A percentile compares a stretch with the other conserved stretches of the same genome.
Conservation (phyloP, 1,140 invertebrate species). For the Dermatophagoides farinae region DNA sequence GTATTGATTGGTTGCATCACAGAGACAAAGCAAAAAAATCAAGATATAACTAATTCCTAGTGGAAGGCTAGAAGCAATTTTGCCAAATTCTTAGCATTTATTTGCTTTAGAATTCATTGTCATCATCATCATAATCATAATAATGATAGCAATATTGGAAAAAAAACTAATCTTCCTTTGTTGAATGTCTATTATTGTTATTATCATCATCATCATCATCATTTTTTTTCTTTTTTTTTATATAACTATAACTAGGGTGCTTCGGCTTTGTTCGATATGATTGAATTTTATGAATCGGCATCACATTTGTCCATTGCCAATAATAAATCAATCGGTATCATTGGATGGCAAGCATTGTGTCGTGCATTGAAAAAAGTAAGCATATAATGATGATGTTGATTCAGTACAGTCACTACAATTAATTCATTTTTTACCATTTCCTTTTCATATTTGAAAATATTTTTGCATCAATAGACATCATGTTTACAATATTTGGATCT, state of each 20-base stretch:
- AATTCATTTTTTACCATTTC: slow-evolving; percentile 1
- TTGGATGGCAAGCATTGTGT: slow-evolving; percentile 58
- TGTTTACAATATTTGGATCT: slow-evolving; percentile 47
- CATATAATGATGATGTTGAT: slow-evolving; percentile 6
- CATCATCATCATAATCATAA: too few species aligned
- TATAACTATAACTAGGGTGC: slow-evolving; percentile 27
- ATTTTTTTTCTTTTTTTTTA: slow-evolving; percentile 2
- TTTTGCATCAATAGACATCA: slow-evolving; percentile 34
- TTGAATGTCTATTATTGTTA: too few species aligned
- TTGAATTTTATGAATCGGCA: slow-evolving; percentile 72
- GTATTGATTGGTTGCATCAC: background rate
- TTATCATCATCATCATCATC: background rate
- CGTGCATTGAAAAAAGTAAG: slow-evolving; percentile 58
- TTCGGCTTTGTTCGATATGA: slow-evolving; percentile 65
- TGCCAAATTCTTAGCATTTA: too few species aligned
- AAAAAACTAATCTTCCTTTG: too few species aligned
- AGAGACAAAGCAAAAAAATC: too few species aligned
- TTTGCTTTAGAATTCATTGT: too few species aligned
- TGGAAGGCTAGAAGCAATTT: too few species aligned
- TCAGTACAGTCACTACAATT: background rate
- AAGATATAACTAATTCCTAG: too few species aligned
- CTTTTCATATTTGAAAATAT: slow-evolving; percentile 1
- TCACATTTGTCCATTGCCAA: slow-evolving; percentile 51
- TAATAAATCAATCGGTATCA: slow-evolving; percentile 44
- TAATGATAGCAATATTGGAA: too few species aligned